Evolutionary conservation across 2,113 vertebrate species (phyloP).

Genomic region (Azemiops feae): DNA sequence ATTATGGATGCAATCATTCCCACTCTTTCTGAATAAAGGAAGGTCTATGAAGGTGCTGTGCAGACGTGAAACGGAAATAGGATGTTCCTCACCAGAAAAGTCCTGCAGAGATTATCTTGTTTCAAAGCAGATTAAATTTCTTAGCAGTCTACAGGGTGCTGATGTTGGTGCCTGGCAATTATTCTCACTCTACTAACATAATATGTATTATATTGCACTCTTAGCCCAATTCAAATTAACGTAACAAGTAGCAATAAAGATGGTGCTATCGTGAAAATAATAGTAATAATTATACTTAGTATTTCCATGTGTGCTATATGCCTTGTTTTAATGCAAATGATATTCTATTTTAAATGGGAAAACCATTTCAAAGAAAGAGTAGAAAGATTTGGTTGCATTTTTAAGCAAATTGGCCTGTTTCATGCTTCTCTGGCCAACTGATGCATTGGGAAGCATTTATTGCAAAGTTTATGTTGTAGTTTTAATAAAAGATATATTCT

Average conservation of each 20-base stretch:
- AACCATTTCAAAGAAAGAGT: neutral
- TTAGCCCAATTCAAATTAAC: neutral
- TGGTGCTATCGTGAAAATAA: neutral
- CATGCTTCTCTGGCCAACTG: neutral
- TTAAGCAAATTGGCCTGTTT: neutral
- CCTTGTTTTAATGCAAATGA: neutral
- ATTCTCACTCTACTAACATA: neutral
- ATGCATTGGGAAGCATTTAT: neutral
- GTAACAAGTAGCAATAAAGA: neutral
- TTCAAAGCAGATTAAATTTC: neutral
- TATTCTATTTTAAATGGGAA: neutral
- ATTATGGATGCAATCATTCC: neutral
- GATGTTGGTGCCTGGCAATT: neutral
- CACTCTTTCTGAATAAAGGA: neutral
- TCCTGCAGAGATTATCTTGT: neutral
- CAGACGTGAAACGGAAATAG: neutral
- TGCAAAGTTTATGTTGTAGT: neutral
- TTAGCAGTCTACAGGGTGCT: neutral
- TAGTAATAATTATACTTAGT: neutral
- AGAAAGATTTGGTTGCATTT: neutral
- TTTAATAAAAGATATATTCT: neutral
- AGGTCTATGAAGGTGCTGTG: neutral
- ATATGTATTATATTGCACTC: neutral
- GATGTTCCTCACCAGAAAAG: neutral
- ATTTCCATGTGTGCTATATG: neutral